A percentile compares a stretch with the other conserved stretches of the same genome.
These are phyloP conservation scores for Phalloptychus januarius DNA, from an alignment of 2,797 vertebrate genomes.

Conservation along the genomic window DNA sequence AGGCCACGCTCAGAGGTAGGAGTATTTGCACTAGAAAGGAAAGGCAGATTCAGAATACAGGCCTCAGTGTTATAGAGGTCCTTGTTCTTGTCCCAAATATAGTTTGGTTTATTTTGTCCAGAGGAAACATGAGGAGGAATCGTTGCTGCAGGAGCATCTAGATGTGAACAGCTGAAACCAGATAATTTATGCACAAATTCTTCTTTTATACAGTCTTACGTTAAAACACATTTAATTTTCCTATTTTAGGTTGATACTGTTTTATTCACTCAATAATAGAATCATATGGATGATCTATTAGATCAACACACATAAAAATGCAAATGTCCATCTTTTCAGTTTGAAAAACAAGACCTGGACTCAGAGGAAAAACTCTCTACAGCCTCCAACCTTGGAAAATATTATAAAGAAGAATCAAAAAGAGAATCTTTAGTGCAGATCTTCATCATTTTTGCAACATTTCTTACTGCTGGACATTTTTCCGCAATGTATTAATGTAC, in stretches of 20 bases:
- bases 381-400: background rate
- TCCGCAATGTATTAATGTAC: background rate
- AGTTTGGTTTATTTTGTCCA: conserved; percentile 15
- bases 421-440: background rate
- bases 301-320: background rate
- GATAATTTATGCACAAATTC: background rate
- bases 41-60: conserved; percentile 29
- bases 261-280: background rate
- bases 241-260: background rate
- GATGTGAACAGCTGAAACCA: conserved; percentile 3
- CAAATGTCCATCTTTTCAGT: background rate
- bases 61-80: conserved; percentile 31
- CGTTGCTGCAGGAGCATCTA: conserved; percentile 20
- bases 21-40: conserved; percentile 22
- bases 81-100: conserved; percentile 34
- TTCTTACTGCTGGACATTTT: background rate
- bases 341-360: background rate
- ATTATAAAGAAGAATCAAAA: background rate
- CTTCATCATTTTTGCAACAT: background rate
- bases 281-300: background rate
- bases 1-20: conserved; percentile 31
- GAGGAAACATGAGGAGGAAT: background rate
- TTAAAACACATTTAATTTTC: background rate
- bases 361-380: background rate
- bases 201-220: background rate